These are phyloP conservation scores for Solenodon paradoxus DNA, from an alignment of 2,113 vertebrate species.

Conservation along the genomic window DNA sequence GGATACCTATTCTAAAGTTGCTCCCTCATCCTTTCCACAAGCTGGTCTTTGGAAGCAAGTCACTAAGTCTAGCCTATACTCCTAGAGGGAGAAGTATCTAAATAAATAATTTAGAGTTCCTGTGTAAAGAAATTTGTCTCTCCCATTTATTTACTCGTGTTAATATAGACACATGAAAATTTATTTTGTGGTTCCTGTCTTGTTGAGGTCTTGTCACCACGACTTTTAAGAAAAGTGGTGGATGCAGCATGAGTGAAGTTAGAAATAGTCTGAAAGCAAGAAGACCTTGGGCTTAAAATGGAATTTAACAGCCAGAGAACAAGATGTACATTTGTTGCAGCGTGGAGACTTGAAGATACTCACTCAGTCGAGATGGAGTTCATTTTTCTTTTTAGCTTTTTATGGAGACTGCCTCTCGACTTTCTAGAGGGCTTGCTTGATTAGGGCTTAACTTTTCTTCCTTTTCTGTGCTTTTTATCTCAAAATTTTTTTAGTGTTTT, in stretches of 20 bases:
- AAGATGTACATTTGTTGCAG: neutral
- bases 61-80: neutral
- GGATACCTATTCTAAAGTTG: too few relatives aligned
- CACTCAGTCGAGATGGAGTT: neutral
- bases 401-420: neutral
- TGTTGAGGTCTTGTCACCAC: neutral
- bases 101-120: neutral
- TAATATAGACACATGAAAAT: neutral
- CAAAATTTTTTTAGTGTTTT: too few relatives aligned
- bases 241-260: neutral
- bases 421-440: neutral
- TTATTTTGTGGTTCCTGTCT: neutral
- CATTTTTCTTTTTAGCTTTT: neutral
- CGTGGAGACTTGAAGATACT: neutral
- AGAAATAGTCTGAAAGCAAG: neutral
- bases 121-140: neutral
- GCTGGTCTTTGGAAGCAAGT: neutral
- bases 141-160: neutral
- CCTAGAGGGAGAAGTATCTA: neutral
- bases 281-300: neutral
- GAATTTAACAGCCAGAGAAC: neutral
- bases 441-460: neutral
- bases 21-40: rapidly evolving
- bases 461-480: too few relatives aligned
- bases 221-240: neutral